Evolutionary conservation across 2,113 vertebrate species (phyloP).

Genomic region (Promerops cafer): DNA sequence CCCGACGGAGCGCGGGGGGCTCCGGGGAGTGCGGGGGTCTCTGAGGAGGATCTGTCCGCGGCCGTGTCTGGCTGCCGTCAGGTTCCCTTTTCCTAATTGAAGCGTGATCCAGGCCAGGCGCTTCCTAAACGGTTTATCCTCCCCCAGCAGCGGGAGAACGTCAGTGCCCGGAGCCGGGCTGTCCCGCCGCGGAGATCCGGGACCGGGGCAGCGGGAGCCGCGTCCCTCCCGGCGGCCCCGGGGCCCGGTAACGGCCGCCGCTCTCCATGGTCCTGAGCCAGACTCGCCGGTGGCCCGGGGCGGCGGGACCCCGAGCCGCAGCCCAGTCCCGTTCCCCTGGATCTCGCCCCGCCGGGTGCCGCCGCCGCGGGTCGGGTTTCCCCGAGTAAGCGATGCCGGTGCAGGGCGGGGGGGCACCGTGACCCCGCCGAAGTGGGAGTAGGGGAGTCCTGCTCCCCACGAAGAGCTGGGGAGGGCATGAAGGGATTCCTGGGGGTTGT

Average conservation of each 20-base stretch:
- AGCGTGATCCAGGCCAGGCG: background rate
- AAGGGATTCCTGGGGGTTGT: background rate
- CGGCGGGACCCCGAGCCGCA: background rate
- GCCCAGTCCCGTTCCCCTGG: background rate
- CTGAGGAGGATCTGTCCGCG: background rate
- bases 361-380: background rate
- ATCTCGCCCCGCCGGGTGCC: background rate
- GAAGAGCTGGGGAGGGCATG: background rate
- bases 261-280: slow-evolving; percentile 37
- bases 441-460: background rate
- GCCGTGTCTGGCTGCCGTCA: background rate
- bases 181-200: background rate
- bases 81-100: background rate
- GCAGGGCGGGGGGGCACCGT: background rate
- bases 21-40: background rate
- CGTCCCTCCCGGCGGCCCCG: background rate
- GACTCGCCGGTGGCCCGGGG: background rate
- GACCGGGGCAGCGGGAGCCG: background rate
- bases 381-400: background rate
- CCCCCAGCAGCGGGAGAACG: background rate
- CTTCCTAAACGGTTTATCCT: background rate
- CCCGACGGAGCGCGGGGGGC: fast-evolving
- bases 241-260: slow-evolving; percentile 2
- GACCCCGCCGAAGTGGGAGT: background rate
- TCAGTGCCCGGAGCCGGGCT: too few species aligned